These are phyloP conservation scores for Ichneumoninae sp. DNA, from an alignment of 2,888 invertebrate species.

Conservation along the genomic window DNA sequence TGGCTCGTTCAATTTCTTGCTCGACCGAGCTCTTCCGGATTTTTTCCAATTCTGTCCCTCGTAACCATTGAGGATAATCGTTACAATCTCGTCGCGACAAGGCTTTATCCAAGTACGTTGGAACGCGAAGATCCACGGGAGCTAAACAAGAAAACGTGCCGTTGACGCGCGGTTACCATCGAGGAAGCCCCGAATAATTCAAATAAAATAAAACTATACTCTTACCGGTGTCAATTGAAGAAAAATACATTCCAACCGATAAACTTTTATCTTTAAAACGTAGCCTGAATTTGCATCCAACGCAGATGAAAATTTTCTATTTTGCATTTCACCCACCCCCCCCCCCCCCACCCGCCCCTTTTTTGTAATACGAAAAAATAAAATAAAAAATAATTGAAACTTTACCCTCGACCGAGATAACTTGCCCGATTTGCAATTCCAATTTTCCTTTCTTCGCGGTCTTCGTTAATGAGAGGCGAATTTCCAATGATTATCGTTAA, in stretches of 20 bases:
- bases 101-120: not conserved
- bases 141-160: not conserved
- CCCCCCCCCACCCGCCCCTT: not conserved
- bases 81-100: slow-evolving; percentile 1
- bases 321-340: not conserved
- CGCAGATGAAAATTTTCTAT: not conserved
- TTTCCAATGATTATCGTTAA: slow-evolving; percentile 18
- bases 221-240: not conserved
- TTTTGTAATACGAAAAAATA: not conserved
- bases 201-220: slow-evolving; percentile 5
- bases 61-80: slow-evolving; percentile 14
- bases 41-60: slow-evolving; percentile 15
- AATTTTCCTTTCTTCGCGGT: not conserved
- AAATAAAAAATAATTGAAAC: not conserved
- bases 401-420: slow-evolving; percentile 1
- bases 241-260: not conserved
- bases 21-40: slow-evolving; percentile 22
- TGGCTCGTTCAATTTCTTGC: slow-evolving; percentile 22
- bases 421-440: slow-evolving; percentile 11
- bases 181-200: not conserved
- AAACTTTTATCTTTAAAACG: not conserved
- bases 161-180: not conserved
- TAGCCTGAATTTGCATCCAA: not conserved
- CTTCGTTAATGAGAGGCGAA: slow-evolving; percentile 8
- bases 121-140: not conserved